Base-by-base conservation (phyloP, 2,888 invertebrate species). In the Habrosyne pyritoides region DNA sequence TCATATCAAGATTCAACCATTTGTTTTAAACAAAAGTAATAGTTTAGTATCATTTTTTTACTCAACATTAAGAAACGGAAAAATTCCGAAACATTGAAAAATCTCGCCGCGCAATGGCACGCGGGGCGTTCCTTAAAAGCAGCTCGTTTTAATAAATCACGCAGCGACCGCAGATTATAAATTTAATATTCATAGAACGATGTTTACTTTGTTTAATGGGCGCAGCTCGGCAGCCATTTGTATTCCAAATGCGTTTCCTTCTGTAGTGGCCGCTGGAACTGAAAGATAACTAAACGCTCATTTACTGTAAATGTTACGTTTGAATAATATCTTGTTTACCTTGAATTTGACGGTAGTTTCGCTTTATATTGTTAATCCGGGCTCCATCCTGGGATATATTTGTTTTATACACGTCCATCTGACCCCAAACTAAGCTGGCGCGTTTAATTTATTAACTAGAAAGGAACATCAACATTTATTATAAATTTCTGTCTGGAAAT, bases 151-250 rank as follows among this genome's bases (percentile, higher is more conserved):
- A 60, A 74, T 78, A 77, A 77, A 78, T 76, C 71, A 70, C 63
- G 61, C 62, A 58, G 53, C 60, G 64, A 63, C 67, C 61, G 62
- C 67, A 73, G 75, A 77, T 77, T 79, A 75, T 77, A 63, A 66
- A 68, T 73, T 79, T 77, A 79, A 77, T 79, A 77, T 79, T 77
- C 79, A 77, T 72, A 65, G 70, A 64, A 71, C 63, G 68, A 64
- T 68, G 64, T 63, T 64, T 63, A 61, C 60, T 42, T 42, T 42
- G 57, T 60, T 57, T 33, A 60, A 53, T 64, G 61, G 59, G 58
- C 53, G 48, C 67, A 58, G 64, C 57, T 64, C 56, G 53, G 60
- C 55, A 22, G 21, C 66, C 66, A 66, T 65, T 67, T 64, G 57
- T 67, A 59, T 66, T 59, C 59, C 12, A 54, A 42, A 42, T 18